phyloP scores from a whole-genome alignment of 2,797 vertebrate species.

The Tenualosa ilisha region DNA sequence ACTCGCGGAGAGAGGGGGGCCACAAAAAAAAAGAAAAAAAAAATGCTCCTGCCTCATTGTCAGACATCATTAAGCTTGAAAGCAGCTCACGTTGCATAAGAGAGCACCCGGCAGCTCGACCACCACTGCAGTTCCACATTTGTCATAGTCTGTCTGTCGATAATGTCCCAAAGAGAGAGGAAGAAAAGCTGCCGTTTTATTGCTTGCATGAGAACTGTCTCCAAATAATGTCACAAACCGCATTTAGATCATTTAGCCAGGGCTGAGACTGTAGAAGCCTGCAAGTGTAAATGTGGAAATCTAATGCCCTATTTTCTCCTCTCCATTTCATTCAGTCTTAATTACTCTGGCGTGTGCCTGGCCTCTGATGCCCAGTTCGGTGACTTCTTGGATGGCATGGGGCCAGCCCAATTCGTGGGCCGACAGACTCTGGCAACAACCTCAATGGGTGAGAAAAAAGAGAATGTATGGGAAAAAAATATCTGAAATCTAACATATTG shows the following conservation, averaged over 20 bases:
- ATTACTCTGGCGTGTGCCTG: slow-evolving; percentile 95
- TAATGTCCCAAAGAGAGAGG: background rate
- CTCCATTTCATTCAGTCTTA: slow-evolving; percentile 78
- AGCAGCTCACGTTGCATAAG: slow-evolving; percentile 27
- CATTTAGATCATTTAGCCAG: background rate
- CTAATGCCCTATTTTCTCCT: slow-evolving; percentile 26
- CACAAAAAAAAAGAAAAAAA: slow-evolving; percentile 4
- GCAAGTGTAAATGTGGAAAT: background rate
- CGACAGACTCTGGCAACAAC: slow-evolving; percentile 88
- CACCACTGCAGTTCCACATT: background rate
- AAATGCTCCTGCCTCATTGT: slow-evolving; percentile 20
- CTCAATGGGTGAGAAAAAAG: slow-evolving; percentile 80
- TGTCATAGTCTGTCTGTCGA: background rate
- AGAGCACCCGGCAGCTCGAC: background rate
- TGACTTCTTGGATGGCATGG: slow-evolving; percentile 88
- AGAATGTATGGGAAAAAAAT: background rate
- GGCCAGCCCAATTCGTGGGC: slow-evolving; percentile 87
- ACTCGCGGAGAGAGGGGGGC: slow-evolving; percentile 4
- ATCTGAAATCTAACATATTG: background rate
- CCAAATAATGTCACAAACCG: background rate
- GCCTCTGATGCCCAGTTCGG: slow-evolving; percentile 87
- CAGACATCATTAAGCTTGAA: slow-evolving; percentile 31
- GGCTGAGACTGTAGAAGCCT: background rate
- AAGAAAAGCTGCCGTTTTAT: background rate
- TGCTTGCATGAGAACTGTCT: background rate